Base-by-base conservation (phyloP, 2,113 vertebrate species). In the Elaphurus davidianus region DNA sequence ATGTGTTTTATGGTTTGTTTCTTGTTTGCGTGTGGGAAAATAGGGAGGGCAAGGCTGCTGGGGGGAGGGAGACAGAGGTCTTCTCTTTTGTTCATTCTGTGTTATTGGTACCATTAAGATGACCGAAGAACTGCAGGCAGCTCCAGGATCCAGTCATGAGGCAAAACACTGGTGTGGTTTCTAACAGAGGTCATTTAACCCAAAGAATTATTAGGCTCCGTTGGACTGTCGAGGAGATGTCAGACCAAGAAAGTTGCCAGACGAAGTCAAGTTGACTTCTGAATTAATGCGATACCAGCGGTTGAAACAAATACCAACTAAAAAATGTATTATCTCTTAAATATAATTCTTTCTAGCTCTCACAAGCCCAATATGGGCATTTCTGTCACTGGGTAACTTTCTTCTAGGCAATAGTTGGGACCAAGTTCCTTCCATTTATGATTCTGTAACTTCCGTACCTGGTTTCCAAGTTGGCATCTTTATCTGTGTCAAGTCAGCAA, bases 211-310 rank as follows among this genome's bases (percentile, higher is more conserved):
- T 86, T 91, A 45, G 50, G 43, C 28, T 89, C 19, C 21, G 54
- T 30, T 62, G 50, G 82, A 36, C 16, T 21, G 15, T 54, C 50
- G n/a, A 78, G 62, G 79, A 81, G 59, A 78, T 59, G n/a, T 60
- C 67, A 90, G 62, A 50, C 30, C 36, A 79, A 87, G 76, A 78
- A 33, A 67, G 86, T 43, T 83, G 45, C 47, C 71, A 47, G 36
- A 62, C n/a, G 30, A 92, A 64, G 36, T 92, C 91, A 81, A 54
- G n/a, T 76, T 97, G 78, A 43, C 30, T 64, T 96, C 79, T 67
- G 83, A 62, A 76, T 87, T 67, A n/a, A 91, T 10, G 36, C 30
- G 40, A 45, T 36, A 81, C 27, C 40, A 84, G 59, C 5, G 50
- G 52, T 27, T 55, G 40, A 92, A 97, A 79, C 30, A 67, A 94